Evolutionary conservation across 2,888 invertebrate genomes (phyloP).

Genomic region (Caenorhabditis macrosperma): DNA sequence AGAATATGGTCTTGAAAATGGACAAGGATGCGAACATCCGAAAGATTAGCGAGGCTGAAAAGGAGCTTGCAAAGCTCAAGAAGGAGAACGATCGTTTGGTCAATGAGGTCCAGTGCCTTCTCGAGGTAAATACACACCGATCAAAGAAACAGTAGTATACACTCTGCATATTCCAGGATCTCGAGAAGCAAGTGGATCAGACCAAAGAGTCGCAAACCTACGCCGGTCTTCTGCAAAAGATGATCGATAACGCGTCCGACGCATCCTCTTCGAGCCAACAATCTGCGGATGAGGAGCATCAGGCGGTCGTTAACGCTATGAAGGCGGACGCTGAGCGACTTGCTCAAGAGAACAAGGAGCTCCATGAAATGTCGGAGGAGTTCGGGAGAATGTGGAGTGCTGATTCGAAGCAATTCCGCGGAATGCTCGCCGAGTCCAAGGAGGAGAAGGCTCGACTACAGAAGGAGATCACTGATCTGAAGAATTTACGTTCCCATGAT

Average conservation of each 20-base stretch:
- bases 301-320: not conserved
- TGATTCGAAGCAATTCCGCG: slow-evolving; percentile 8
- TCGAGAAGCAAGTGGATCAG: not conserved
- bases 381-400: slow-evolving; percentile 12
- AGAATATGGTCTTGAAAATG: no score
- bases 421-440: not conserved
- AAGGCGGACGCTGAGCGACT: not conserved
- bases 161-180: not conserved
- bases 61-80: no score
- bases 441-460: not conserved
- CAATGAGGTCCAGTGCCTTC: not conserved
- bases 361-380: slow-evolving; percentile 19
- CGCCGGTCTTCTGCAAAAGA: not conserved
- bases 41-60: no score
- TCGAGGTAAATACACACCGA: not conserved
- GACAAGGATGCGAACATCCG: no score
- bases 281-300: not conserved
- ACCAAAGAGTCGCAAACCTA: not conserved
- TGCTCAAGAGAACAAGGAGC: slow-evolving; percentile 7
- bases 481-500: not conserved
- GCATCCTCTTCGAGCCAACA: not conserved
- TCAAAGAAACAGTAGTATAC: not conserved
- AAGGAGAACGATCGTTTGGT: no score
- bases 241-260: slow-evolving; percentile 4
- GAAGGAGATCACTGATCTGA: not conserved